phyloP scores from a whole-genome alignment of 2,113 vertebrate species.

The Anarrhichthys ocellatus region DNA sequence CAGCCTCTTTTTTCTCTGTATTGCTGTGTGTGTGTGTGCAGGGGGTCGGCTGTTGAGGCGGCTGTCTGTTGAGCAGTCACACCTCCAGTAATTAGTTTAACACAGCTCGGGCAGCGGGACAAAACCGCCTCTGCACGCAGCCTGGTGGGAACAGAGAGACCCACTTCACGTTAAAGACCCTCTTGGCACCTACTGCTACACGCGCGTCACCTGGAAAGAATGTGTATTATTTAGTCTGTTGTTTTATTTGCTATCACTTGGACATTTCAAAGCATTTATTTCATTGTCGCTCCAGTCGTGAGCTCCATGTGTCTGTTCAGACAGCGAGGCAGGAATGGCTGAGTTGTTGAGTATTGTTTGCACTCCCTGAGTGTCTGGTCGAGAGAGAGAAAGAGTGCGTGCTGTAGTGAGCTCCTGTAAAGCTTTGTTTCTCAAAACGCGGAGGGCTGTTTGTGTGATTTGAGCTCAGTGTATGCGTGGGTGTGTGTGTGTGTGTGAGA shows the following conservation, averaged over 20 bases:
- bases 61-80: conserved; percentile 79
- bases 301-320: conserved; percentile 32
- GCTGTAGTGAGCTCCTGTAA: conserved; percentile 46
- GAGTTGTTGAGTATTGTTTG: conserved; percentile 52
- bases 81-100: conserved; percentile 84
- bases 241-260: conserved; percentile 53
- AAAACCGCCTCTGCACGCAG: conserved; percentile 54
- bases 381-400: conserved; percentile 5
- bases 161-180: conserved; percentile 63
- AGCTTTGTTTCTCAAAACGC: conserved; percentile 55
- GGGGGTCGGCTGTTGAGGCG: conserved; percentile 77
- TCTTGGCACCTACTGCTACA: conserved; percentile 57
- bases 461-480: conserved; percentile 47
- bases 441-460: conserved; percentile 65
- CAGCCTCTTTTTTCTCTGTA: conserved; percentile 9
- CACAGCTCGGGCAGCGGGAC: conserved; percentile 66
- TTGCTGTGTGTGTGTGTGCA: conserved; percentile 70
- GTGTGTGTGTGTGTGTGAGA: background rate
- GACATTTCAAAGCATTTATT: conserved; percentile 25
- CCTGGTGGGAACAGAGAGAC: conserved; percentile 63
- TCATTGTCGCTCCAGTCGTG: conserved; percentile 16
- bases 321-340: conserved; percentile 45
- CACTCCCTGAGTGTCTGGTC: conserved; percentile 33
- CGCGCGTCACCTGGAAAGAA: conserved; percentile 70
- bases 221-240: conserved; percentile 55